Evolutionary conservation across 2,888 invertebrate genomes (phyloP).

Genomic region (Ctenicera cuprea): DNA sequence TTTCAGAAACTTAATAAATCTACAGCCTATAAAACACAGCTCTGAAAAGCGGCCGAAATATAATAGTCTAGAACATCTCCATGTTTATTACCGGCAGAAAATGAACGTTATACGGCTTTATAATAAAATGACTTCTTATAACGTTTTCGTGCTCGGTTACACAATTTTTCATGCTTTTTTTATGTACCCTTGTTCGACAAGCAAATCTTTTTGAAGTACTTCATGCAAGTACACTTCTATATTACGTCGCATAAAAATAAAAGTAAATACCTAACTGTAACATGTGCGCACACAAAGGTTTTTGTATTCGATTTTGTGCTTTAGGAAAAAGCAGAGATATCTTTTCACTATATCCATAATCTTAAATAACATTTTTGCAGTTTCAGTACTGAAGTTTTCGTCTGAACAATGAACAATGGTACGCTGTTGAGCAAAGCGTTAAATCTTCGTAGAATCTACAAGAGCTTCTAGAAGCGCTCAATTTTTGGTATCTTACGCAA

Average conservation of each 20-base stretch:
- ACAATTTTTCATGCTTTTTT: slow-evolving; percentile 22
- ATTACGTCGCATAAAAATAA: background rate
- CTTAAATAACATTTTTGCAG: background rate
- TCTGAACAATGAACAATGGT: background rate
- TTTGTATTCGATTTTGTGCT: background rate
- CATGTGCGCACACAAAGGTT: slow-evolving; percentile 8
- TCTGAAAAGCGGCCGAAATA: slow-evolving; percentile 35
- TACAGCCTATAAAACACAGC: slow-evolving; percentile 42
- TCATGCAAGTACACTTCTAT: slow-evolving; percentile 4
- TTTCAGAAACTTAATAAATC: slow-evolving; percentile 38
- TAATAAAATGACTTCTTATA: slow-evolving; percentile 42
- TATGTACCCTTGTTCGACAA: slow-evolving; percentile 19
- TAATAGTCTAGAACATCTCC: slow-evolving; percentile 41
- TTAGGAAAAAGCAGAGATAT: background rate
- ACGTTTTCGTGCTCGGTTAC: slow-evolving; percentile 28
- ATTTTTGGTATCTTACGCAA: slow-evolving; percentile 48
- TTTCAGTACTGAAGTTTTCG: background rate
- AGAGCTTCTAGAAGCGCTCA: slow-evolving; percentile 20
- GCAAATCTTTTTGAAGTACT: slow-evolving; percentile 12
- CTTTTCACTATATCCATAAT: background rate
- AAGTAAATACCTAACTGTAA: slow-evolving; percentile 1
- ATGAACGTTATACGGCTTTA: slow-evolving; percentile 41
- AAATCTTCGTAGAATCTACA: slow-evolving; percentile 25
- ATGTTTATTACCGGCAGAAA: slow-evolving; percentile 45
- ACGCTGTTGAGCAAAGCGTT: slow-evolving; percentile 26